Percentiles rank a stretch among this genome's conserved stretches.
phyloP scores from a whole-genome alignment of 2,888 invertebrate species.

The Aleiodes leptofemur region DNA sequence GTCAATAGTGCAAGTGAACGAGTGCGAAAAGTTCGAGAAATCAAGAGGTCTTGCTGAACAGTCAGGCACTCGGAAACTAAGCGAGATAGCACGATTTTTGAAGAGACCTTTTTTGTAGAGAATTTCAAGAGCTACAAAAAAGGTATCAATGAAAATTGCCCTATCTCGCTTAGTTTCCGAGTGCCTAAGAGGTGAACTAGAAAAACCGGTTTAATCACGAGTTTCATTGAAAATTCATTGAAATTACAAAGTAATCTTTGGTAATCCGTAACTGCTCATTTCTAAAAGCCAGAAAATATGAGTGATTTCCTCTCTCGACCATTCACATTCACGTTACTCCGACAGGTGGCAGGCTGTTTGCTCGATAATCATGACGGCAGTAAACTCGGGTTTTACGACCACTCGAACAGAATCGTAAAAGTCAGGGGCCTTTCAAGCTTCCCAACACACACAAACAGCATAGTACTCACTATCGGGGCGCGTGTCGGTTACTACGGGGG shows the following conservation, averaged over 20 bases:
- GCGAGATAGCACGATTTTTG: too few relatives aligned
- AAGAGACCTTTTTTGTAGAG: too few relatives aligned
- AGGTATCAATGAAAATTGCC: too few relatives aligned
- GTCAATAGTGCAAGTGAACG: too few relatives aligned
- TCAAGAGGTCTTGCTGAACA: too few relatives aligned
- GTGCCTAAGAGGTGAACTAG: not conserved
- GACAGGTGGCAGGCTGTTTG: constrained; percentile 75
- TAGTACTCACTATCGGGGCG: constrained; percentile 65
- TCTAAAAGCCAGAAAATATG: constrained; percentile 2
- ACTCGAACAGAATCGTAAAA: constrained; percentile 79
- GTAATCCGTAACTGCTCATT: too few relatives aligned
- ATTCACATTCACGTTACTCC: constrained; percentile 67
- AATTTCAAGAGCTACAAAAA: too few relatives aligned
- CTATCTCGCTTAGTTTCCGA: not conserved
- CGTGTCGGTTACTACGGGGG: constrained; percentile 74
- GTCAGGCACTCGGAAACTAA: too few relatives aligned
- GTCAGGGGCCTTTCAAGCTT: constrained; percentile 76
- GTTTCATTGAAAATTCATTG: too few relatives aligned
- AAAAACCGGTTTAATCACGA: too few relatives aligned
- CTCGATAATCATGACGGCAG: constrained; percentile 77
- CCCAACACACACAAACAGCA: constrained; percentile 37
- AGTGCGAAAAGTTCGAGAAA: too few relatives aligned
- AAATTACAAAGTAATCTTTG: too few relatives aligned
- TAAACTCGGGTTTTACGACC: constrained; percentile 79
- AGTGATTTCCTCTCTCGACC: constrained; percentile 52